Evolutionary conservation across 2,113 vertebrate species (phyloP).

Genomic region (Oreochromis aureus): DNA sequence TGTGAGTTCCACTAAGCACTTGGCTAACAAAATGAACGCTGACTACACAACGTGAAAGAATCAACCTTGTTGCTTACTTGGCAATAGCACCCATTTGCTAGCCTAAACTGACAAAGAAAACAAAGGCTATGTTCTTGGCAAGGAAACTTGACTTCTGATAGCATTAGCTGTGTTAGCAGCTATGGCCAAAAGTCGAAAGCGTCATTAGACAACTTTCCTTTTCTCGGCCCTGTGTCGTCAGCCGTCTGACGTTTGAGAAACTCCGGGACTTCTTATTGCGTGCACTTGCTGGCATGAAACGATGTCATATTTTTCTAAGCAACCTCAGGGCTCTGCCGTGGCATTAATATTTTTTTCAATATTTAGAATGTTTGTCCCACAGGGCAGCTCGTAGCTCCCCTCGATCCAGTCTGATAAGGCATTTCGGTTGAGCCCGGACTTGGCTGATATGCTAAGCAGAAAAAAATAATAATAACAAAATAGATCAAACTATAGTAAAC

Average conservation of each 20-base stretch:
- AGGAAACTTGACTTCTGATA: neutral
- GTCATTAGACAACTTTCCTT: conserved; percentile 53
- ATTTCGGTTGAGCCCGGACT: conserved; percentile 14
- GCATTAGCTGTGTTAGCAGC: conserved; percentile 38
- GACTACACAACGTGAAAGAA: neutral
- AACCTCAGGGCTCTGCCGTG: neutral
- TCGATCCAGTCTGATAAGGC: conserved; percentile 18
- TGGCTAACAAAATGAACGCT: neutral
- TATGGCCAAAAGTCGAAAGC: neutral
- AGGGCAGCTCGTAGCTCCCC: neutral
- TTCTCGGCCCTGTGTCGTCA: conserved; percentile 12
- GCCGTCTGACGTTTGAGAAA: conserved; percentile 12
- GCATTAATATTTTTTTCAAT: neutral
- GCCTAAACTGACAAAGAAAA: neutral
- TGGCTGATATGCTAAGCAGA: neutral
- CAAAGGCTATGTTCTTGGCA: neutral
- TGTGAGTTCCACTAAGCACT: neutral
- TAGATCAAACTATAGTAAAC: neutral
- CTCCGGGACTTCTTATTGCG: neutral
- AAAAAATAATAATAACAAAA: neutral
- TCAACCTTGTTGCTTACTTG: neutral
- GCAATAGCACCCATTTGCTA: neutral
- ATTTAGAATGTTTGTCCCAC: neutral
- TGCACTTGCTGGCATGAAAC: neutral
- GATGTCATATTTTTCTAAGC: neutral